Evolutionary conservation across 2,888 invertebrate genomes (phyloP), one percentile per base, ranked within the genome.

Genomic region (Trichogramma dendrolimi): DNA sequence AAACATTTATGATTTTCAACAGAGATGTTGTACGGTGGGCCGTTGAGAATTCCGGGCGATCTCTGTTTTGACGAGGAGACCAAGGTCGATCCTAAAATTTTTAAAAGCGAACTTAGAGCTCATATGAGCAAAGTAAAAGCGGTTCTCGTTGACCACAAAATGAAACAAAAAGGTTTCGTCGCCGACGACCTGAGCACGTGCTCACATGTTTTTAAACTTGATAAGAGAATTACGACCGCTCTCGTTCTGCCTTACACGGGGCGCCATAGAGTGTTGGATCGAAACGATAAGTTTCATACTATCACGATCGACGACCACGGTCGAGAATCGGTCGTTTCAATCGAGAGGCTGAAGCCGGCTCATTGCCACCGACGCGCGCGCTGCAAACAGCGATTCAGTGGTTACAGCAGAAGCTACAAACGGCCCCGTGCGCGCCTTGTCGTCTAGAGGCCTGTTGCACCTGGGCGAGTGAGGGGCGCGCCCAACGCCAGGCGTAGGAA

Each of bases 11-110:
- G n/a, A n/a, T n/a, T n/a, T n/a, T n/a, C n/a, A n/a, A n/a, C n/a
- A n/a, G 71, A 73, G 51, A 47, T 70, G 0, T 68, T 70, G 0
- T 72, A 69, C 52, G 70, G 71, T 4, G 67, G 69, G 11, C 63
- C 70, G 0, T 55, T 71, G 5, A 67, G 69, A 2, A 59, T 71
- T 8, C 70, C 71, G 0, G 70, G 71, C 0, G 70, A 72, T 43
- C 71, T 73, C 51, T 66, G 7, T 44, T 44, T 44, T 72, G 5
- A 51, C 8, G 42, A 11, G 8, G 42, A 5, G 7, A 43, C 14
- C 54, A 43, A 7, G 10, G n/a, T 4, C 6, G 41, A 38, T 39
- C 60, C 14, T 43, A 52, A 8, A 44, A 55, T 10, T 55, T 54
- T 60, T 43, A 14, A 62, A 11, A 14, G 53, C 4, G 53, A 39